Base-by-base conservation (phyloP, 2,797 vertebrate genomes). In the Moxostoma hubbsi region DNA sequence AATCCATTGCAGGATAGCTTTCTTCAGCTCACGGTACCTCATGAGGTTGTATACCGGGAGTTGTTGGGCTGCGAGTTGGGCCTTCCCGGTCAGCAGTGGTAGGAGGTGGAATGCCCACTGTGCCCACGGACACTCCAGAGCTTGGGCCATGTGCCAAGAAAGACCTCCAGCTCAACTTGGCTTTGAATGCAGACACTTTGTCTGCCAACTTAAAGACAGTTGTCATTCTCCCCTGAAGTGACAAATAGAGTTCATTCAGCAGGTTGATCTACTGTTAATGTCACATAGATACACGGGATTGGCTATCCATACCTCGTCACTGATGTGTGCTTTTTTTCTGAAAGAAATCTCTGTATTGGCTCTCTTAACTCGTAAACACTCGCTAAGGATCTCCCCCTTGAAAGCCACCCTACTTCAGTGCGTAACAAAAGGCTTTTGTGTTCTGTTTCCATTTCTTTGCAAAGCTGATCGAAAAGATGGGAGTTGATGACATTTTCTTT, bases 331-430 rank as follows among this genome's bases (percentile, higher is more conserved):
- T 59, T 83, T 66, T 84, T 85, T 80, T 64, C 13, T 24, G 50
- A 62, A 9, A 85, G 72, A 81, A 85, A 87, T 77, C 59, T 85
- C 15, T 75, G 82, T 53, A 85, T 65, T 8, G 55, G 75, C 65
- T 86, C 87, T 81, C 36, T 24, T 79, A 86, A 79, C 18, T 87
- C 81, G 80, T 75, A 87, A 24, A 82, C 82, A 81, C 83, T 85
- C 54, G 68, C 49, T 46, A 86, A 75, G 4, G 4, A 24, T 49
- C 10, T 82, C 15, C 70, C 73, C 24, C 65, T 47, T 7, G 66
- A 84, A 55, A 83, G 9, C 78, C 82, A 83, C 64, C 77, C 79
- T 24, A 83, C 18, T 58, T 84, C 24, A 49, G 84, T 74, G 75
- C 83, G 6, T 70, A 85, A 75, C 63, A 86, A 76, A 70, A 87